phyloP scores from a whole-genome alignment of 2,797 vertebrate species.

The Linurgus olivaceus region DNA sequence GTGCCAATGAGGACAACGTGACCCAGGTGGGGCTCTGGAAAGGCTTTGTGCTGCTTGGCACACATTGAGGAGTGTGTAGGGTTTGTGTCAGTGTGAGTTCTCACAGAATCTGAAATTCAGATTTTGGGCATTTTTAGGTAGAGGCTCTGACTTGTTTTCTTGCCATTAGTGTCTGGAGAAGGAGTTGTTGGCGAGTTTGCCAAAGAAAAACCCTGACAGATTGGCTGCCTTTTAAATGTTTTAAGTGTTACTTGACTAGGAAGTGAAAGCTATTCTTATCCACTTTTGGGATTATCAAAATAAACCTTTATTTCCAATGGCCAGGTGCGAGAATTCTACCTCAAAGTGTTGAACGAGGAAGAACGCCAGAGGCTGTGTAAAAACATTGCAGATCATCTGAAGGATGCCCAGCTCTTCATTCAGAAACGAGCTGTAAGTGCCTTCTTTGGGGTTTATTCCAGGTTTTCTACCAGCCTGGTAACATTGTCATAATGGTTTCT shows the following conservation, averaged over 20 bases:
- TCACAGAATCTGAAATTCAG: neutral
- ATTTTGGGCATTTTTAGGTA: rapidly evolving
- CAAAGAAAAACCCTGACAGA: neutral
- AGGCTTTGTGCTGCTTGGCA: neutral
- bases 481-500: neutral
- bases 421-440: conserved; percentile 89
- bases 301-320: neutral
- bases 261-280: neutral
- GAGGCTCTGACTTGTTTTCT: neutral
- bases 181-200: neutral
- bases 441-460: neutral
- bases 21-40: conserved; percentile 81
- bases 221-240: neutral
- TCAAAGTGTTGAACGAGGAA: conserved; percentile 84
- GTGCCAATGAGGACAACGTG: conserved; percentile 85
- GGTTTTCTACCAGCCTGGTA: neutral
- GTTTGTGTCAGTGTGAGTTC: neutral
- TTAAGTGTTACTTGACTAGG: neutral
- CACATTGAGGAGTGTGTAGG: neutral
- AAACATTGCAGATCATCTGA: conserved; percentile 86
- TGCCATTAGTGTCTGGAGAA: neutral
- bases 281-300: neutral
- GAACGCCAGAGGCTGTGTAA: conserved; percentile 85
- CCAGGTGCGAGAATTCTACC: conserved; percentile 88
- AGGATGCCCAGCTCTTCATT: conserved; percentile 90